phyloP scores from a whole-genome alignment of 2,113 vertebrate species.

The Neogale vison region DNA sequence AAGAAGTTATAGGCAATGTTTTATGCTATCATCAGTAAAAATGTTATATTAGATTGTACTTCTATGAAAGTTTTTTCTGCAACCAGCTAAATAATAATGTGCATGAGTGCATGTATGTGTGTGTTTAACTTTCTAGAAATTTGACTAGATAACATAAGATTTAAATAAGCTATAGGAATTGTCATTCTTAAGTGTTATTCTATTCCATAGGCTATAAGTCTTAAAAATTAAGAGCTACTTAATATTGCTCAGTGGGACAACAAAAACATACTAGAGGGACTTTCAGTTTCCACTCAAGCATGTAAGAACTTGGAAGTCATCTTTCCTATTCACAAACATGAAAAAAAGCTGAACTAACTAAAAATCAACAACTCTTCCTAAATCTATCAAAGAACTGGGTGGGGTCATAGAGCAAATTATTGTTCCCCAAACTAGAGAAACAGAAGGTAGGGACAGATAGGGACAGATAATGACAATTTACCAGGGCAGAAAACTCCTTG shows the following conservation, averaged over 20 bases:
- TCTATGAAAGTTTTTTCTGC: not conserved
- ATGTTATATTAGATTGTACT: not conserved
- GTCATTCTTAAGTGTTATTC: not conserved
- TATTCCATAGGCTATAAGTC: not conserved
- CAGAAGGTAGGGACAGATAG: not conserved
- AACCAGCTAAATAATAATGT: not conserved
- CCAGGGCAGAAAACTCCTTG: not conserved
- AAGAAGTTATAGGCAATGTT: not conserved
- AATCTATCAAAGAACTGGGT: not conserved
- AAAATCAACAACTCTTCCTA: conserved; percentile 21
- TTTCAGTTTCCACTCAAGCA: not conserved
- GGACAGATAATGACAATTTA: not conserved
- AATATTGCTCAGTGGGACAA: not conserved
- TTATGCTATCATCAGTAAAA: not conserved
- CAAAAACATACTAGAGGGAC: not conserved
- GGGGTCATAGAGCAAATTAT: not conserved
- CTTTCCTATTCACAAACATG: not conserved
- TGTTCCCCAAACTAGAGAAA: not conserved
- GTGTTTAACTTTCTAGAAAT: not conserved
- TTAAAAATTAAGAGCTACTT: not conserved
- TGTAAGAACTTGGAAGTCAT: not conserved
- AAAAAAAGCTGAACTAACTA: conserved; percentile 27
- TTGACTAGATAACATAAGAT: not conserved
- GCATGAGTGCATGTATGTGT: not conserved
- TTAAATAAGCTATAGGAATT: not conserved